Percentiles rank a stretch among this genome's conserved stretches.
These are phyloP conservation scores for Hormiphora californensis DNA, from an alignment of 37 sponge, comb jelly and placozoan species.

Conservation along the genomic window DNA sequence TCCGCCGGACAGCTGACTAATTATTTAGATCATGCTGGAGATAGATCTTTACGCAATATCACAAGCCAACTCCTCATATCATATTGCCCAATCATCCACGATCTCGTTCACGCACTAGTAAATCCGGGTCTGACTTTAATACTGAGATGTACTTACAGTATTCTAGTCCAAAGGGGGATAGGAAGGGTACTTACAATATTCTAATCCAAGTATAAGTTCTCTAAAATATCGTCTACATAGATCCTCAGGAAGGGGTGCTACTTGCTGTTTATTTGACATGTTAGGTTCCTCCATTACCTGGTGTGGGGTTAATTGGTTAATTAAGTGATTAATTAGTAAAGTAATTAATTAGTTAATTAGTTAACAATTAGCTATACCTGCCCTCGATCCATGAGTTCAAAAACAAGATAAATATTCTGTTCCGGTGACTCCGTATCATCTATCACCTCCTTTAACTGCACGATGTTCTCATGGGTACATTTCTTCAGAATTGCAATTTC, in stretches of 20 bases:
- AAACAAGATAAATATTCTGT: constrained; percentile 29
- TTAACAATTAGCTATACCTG: background rate
- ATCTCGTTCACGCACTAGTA: no score
- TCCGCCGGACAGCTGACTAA: no score
- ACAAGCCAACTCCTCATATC: background rate
- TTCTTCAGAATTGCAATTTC: constrained; percentile 37
- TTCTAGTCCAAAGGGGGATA: no score
- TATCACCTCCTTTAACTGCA: constrained; percentile 7
- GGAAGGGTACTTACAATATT: background rate
- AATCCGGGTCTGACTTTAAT: no score
- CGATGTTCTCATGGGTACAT: constrained; percentile 10
- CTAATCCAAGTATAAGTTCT: background rate
- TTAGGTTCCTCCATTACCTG: constrained; percentile 35
- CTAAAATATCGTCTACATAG: constrained; percentile 10
- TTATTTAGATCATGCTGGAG: no score
- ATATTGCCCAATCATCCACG: no score
- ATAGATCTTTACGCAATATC: no score
- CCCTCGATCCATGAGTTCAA: background rate
- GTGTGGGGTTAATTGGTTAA: background rate
- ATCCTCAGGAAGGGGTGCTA: background rate
- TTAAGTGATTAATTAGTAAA: background rate
- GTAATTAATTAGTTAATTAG: background rate
- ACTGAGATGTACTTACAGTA: no score
- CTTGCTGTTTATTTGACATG: background rate
- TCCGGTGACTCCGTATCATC: background rate